Conservation (phyloP, 2,888 invertebrate genomes). For the Eremobia ochroleuca region DNA sequence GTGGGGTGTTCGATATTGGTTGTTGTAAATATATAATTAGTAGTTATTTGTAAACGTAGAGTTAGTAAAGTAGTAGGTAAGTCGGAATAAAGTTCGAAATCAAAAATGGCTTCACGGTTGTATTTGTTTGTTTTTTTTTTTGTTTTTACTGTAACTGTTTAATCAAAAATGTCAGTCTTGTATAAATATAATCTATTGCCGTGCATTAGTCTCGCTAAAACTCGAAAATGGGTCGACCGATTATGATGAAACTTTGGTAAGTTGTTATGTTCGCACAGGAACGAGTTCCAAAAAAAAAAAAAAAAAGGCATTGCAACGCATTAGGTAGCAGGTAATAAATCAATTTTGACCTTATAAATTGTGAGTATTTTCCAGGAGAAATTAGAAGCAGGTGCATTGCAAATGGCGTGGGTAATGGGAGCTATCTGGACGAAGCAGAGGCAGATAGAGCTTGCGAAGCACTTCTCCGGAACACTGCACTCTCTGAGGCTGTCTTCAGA, state of each 20-base stretch:
- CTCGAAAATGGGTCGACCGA: neutral
- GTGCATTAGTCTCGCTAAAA: neutral
- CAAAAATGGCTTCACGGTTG: too few relatives aligned
- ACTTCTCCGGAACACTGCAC: slow-evolving; percentile 91
- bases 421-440: slow-evolving; percentile 92
- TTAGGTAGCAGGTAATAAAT: neutral
- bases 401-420: slow-evolving; percentile 93
- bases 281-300: neutral
- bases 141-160: too few relatives aligned
- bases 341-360: neutral
- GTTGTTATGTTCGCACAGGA: too few relatives aligned
- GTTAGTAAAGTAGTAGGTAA: too few relatives aligned
- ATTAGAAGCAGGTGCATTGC: slow-evolving; percentile 88
- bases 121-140: too few relatives aligned
- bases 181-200: neutral
- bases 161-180: too few relatives aligned
- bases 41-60: too few relatives aligned
- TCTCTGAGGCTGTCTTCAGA: slow-evolving; percentile 92
- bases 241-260: neutral
- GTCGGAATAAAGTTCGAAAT: too few relatives aligned
- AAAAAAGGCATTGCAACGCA: neutral
- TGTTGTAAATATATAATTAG: too few relatives aligned
- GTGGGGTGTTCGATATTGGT: too few relatives aligned
- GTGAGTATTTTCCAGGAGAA: slow-evolving; percentile 81
- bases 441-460: slow-evolving; percentile 91